These are phyloP conservation scores for Typhlichthys subterraneus DNA, from an alignment of 2,797 vertebrate genomes.

Conservation along the genomic window DNA sequence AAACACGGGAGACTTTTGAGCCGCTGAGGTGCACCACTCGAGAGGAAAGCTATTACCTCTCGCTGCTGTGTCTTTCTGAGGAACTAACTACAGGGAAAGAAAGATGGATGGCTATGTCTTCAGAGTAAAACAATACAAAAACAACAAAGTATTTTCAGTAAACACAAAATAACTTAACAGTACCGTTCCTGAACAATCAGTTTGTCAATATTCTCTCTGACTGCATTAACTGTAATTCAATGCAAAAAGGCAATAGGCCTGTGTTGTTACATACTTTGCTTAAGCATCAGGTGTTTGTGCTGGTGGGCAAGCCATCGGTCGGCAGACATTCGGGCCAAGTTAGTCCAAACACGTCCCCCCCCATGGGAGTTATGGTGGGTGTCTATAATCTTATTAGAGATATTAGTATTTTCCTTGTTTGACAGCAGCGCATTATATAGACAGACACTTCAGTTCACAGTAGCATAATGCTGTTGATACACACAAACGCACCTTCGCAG, in stretches of 20 bases:
- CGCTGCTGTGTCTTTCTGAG: slow-evolving; percentile 28
- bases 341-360: not conserved
- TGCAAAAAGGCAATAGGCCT: too few relatives aligned
- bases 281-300: too few relatives aligned
- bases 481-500: not conserved
- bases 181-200: too few relatives aligned
- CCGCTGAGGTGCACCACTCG: slow-evolving; percentile 43
- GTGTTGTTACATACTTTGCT: too few relatives aligned
- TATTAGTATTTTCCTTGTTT: not conserved
- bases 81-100: slow-evolving; percentile 40
- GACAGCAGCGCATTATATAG: not conserved
- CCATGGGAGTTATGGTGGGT: not conserved
- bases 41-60: slow-evolving; percentile 54
- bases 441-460: not conserved
- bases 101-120: slow-evolving; percentile 43
- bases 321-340: too few relatives aligned
- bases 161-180: too few relatives aligned
- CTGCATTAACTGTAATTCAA: too few relatives aligned
- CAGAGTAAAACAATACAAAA: slow-evolving; percentile 16
- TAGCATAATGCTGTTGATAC: not conserved
- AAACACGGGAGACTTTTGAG: slow-evolving; percentile 33
- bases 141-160: not conserved
- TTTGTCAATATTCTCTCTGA: too few relatives aligned
- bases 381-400: not conserved
- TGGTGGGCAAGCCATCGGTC: too few relatives aligned